A percentile compares a stretch with the other conserved stretches of the same genome.
Evolutionary conservation across 2,797 vertebrate genomes (phyloP).

Genomic region (Liparis tanakae): DNA sequence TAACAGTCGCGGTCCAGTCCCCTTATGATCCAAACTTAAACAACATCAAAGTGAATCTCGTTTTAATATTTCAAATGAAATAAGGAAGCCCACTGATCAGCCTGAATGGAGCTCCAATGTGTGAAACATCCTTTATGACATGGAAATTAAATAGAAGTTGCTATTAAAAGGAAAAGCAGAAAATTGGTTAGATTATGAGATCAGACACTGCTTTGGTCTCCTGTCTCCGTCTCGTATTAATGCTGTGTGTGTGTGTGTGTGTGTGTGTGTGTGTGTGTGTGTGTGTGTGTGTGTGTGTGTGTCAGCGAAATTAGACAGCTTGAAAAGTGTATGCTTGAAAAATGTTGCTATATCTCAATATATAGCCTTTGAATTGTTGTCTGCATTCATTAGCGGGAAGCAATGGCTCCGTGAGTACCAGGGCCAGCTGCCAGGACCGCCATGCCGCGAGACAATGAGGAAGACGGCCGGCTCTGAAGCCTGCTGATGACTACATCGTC

Average conservation of each 20-base stretch:
- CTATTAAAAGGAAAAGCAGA: slow-evolving; percentile 24
- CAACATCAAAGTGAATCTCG: slow-evolving; percentile 11
- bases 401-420: slow-evolving; percentile 46
- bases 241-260: neutral
- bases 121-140: slow-evolving; percentile 33
- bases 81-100: slow-evolving; percentile 19
- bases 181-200: slow-evolving; percentile 19
- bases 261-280: neutral
- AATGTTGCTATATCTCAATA: slow-evolving; percentile 53
- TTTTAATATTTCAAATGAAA: slow-evolving; percentile 9
- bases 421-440: slow-evolving; percentile 68
- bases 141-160: slow-evolving; percentile 8
- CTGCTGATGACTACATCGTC: slow-evolving; percentile 67
- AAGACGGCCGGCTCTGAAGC: slow-evolving; percentile 52
- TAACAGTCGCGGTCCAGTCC: slow-evolving; percentile 26
- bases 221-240: neutral
- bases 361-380: slow-evolving; percentile 67
- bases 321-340: slow-evolving; percentile 42
- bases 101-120: slow-evolving; percentile 12
- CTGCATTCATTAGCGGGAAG: slow-evolving; percentile 68
- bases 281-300: neutral
- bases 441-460: slow-evolving; percentile 62
- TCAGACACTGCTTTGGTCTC: slow-evolving; percentile 20
- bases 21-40: slow-evolving; percentile 31
- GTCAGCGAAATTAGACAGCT: slow-evolving; percentile 33